phyloP scores from a whole-genome alignment of 92 coral and sea anemone genomes.

The Porites cylindrica region DNA sequence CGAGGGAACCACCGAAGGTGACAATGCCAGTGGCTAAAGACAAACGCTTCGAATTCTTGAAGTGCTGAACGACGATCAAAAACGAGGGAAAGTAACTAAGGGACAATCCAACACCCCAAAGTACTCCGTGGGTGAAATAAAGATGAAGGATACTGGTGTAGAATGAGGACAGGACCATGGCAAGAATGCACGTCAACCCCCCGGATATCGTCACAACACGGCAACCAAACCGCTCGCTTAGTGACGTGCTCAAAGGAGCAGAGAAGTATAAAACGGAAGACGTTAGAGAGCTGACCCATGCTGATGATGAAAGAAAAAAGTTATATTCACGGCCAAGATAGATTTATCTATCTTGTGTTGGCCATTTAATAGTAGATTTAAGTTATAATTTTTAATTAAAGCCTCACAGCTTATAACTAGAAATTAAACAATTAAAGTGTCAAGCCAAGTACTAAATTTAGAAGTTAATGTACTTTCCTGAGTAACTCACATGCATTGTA shows the following conservation, averaged over 20 bases:
- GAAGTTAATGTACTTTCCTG: too few relatives aligned
- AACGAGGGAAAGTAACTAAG: conserved; percentile 60
- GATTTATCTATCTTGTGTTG: too few relatives aligned
- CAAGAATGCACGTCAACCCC: conserved; percentile 29
- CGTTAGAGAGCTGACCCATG: conserved; percentile 64
- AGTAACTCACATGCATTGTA: too few relatives aligned
- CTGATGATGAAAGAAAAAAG: conserved; percentile 21
- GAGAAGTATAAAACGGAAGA: conserved; percentile 33
- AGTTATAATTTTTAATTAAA: too few relatives aligned
- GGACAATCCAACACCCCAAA: conserved; percentile 62
- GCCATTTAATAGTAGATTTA: too few relatives aligned
- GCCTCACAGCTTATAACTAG: too few relatives aligned
- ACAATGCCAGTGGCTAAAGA: conserved; percentile 58
- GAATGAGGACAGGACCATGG: conserved; percentile 60
- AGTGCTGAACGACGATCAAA: conserved; percentile 10
- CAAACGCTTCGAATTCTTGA: conserved; percentile 19
- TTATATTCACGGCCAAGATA: too few relatives aligned
- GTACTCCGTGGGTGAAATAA: conserved; percentile 54
- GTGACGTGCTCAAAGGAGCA: conserved; percentile 60
- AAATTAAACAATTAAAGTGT: too few relatives aligned
- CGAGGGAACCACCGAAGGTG: conserved; percentile 48
- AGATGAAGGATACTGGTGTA: conserved; percentile 31
- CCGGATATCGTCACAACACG: conserved; percentile 47
- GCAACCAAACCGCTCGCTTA: conserved; percentile 56
- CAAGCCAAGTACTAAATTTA: too few relatives aligned